Conservation (phyloP, 2,888 invertebrate species). For the Leptinotarsa haldemani region DNA sequence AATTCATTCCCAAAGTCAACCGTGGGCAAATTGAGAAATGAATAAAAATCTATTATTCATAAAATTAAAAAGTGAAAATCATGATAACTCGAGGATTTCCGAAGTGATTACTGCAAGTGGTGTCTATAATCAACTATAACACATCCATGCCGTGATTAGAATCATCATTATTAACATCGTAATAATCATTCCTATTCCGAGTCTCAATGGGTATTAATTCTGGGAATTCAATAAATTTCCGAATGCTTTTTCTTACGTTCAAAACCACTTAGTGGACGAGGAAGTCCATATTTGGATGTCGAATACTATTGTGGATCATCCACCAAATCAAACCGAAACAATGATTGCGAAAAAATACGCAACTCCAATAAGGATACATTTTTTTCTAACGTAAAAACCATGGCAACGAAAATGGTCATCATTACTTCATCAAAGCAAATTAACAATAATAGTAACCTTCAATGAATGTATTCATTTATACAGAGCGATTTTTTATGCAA, state of each 20-base stretch:
- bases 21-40: background rate
- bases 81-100: conserved; percentile 14
- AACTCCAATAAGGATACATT: conserved; percentile 5
- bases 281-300: conserved; percentile 10
- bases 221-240: background rate
- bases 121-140: conserved; percentile 4
- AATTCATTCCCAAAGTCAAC: no score
- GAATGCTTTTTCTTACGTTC: conserved; percentile 10
- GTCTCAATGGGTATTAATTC: background rate
- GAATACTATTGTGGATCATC: background rate
- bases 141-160: conserved; percentile 5
- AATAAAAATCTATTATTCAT: background rate
- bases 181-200: conserved; percentile 12
- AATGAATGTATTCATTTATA: background rate
- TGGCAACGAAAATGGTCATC: background rate
- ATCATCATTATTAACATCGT: conserved; percentile 4
- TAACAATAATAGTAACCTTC: background rate
- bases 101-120: background rate
- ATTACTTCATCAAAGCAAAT: conserved; percentile 6
- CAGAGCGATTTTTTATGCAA: background rate
- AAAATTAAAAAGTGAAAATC: background rate
- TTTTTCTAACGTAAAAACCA: background rate
- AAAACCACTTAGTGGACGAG: conserved; percentile 10
- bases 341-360: conserved; percentile 4
- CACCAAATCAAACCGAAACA: background rate